Percentiles rank a stretch among this genome's conserved stretches.
Evolutionary conservation across 1,140 invertebrate species (phyloP).

Genomic region (Telenomus remus): DNA sequence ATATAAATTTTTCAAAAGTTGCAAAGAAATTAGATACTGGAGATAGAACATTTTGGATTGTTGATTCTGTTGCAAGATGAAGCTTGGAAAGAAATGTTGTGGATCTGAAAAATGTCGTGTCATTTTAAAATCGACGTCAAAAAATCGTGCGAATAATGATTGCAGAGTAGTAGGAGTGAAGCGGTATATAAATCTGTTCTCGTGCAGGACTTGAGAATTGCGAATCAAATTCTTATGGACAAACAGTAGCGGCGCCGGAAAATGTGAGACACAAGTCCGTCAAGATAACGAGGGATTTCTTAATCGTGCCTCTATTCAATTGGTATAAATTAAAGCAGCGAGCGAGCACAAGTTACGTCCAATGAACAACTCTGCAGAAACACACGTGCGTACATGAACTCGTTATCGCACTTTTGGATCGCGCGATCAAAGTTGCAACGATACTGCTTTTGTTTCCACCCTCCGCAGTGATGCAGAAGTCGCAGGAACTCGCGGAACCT

Average conservation of each 20-base stretch:
- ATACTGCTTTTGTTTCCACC: background rate
- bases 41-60: too few relatives aligned
- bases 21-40: too few relatives aligned
- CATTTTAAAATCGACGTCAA: background rate
- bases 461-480: constrained; percentile 25
- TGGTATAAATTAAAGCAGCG: constrained; percentile 61
- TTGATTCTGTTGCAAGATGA: too few relatives aligned
- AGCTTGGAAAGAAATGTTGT: background rate
- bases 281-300: constrained; percentile 44
- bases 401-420: constrained; percentile 4
- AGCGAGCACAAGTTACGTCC: constrained; percentile 39
- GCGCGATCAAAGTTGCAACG: background rate
- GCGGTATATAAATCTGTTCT: constrained; percentile 10
- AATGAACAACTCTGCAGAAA: constrained; percentile 44
- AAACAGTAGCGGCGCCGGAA: constrained; percentile 10
- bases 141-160: background rate
- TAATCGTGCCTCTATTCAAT: constrained; percentile 48
- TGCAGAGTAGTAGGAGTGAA: background rate
- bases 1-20: too few relatives aligned
- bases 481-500: constrained; percentile 36
- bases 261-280: constrained; percentile 16
- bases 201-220: background rate
- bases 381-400: constrained; percentile 31
- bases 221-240: constrained; percentile 8
- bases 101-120: background rate